These are phyloP conservation scores for Selene dorsalis DNA, from an alignment of 2,797 vertebrate genomes.

Conservation along the genomic window DNA sequence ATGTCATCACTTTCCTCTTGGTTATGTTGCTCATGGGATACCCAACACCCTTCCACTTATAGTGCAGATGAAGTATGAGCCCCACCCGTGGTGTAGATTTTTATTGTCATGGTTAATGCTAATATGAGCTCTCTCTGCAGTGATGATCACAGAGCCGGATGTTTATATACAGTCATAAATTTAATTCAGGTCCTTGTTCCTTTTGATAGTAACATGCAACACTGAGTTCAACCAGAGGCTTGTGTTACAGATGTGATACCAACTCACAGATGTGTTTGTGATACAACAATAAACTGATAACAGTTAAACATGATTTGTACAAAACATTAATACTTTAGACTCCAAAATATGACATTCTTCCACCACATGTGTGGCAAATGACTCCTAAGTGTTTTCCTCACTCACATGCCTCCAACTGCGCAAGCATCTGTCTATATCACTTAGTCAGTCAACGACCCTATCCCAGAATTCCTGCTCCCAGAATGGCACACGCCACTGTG, in stretches of 20 bases:
- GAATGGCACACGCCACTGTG: conserved; percentile 82
- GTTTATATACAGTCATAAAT: neutral
- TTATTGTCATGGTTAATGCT: conserved; percentile 34
- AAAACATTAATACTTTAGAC: neutral
- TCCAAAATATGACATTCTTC: neutral
- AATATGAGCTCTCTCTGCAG: neutral
- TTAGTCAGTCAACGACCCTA: conserved; percentile 58
- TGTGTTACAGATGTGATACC: neutral
- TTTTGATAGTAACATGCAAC: neutral
- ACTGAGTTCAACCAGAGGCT: neutral
- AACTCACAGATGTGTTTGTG: neutral
- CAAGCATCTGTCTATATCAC: conserved; percentile 61
- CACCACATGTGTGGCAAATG: conserved; percentile 3
- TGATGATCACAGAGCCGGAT: conserved; percentile 4
- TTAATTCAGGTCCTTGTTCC: neutral
- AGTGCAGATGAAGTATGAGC: conserved; percentile 47
- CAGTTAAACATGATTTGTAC: neutral
- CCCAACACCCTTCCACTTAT: conserved; percentile 50
- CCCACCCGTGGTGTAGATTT: conserved; percentile 10
- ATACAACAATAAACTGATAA: neutral
- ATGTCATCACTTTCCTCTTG: conserved; percentile 59
- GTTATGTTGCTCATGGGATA: conserved; percentile 41
- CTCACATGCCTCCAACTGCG: conserved; percentile 44
- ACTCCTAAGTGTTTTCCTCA: neutral
- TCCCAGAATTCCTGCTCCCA: conserved; percentile 79